phyloP scores from a whole-genome alignment of 2,113 vertebrate species.

The Sturnira hondurensis region DNA sequence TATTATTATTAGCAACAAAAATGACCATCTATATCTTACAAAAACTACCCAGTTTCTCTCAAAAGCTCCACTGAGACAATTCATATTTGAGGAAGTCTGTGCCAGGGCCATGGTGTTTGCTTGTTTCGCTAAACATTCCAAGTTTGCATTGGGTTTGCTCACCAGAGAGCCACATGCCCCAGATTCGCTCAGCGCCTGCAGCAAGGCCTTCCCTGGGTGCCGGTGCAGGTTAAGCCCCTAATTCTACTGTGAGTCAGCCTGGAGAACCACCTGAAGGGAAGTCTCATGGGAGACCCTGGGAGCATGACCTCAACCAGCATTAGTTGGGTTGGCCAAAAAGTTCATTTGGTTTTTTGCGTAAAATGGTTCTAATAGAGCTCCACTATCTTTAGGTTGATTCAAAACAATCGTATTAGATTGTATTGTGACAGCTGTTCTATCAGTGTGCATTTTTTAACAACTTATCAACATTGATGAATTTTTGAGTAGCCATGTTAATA shows the following conservation, averaged over 20 bases:
- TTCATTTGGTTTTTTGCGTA: too few species aligned
- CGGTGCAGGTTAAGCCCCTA: not conserved
- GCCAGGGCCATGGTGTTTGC: accelerated
- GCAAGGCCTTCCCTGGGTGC: not conserved
- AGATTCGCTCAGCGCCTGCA: not conserved
- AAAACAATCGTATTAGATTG: too few species aligned
- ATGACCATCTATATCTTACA: not conserved
- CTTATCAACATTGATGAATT: too few species aligned
- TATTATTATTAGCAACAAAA: slow-evolving; percentile 12
- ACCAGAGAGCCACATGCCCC: not conserved
- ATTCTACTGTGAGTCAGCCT: accelerated
- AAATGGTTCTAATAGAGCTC: too few species aligned
- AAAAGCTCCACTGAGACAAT: not conserved
- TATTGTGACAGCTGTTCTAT: too few species aligned
- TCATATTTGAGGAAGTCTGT: not conserved
- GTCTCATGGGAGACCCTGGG: not conserved
- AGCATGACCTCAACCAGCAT: too few species aligned
- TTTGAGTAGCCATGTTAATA: too few species aligned
- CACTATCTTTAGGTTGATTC: too few species aligned
- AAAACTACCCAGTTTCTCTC: not conserved
- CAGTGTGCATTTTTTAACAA: too few species aligned
- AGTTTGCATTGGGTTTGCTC: not conserved
- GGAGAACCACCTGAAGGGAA: not conserved
- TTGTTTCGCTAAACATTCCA: not conserved
- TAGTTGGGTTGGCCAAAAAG: not conserved